Evolutionary conservation across 2,888 invertebrate species (phyloP).

Genomic region (Pemphredon lugubris): DNA sequence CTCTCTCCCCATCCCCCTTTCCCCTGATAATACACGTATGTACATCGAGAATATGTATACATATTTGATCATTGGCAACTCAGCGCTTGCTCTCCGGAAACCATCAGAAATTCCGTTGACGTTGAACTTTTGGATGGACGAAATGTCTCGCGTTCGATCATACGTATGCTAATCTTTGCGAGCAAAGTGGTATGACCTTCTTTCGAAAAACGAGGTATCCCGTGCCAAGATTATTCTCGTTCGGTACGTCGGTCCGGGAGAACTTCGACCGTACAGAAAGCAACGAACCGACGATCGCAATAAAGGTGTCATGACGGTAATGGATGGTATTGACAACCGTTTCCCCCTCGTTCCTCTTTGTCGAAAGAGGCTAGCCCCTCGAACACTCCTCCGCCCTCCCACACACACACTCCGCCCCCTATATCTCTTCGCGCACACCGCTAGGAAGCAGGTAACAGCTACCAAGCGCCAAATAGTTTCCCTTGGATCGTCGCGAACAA

Average conservation of each 20-base stretch:
- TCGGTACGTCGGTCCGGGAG: constrained; percentile 27
- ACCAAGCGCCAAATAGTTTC: constrained; percentile 62
- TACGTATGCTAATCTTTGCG: constrained; percentile 27
- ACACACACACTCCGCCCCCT: neutral
- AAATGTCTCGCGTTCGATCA: constrained; percentile 27
- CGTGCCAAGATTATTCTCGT: constrained; percentile 27
- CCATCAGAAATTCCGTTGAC: constrained; percentile 42
- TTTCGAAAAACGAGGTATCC: constrained; percentile 16
- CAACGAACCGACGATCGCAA: constrained; percentile 49
- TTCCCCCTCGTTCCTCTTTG: constrained; percentile 22
- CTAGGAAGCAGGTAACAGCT: constrained; percentile 51
- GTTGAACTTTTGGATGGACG: constrained; percentile 31
- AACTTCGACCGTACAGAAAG: constrained; percentile 41
- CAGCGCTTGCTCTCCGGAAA: too few relatives aligned
- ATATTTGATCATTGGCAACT: too few relatives aligned
- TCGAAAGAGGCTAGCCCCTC: constrained; percentile 4
- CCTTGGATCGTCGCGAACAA: constrained; percentile 61
- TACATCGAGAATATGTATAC: too few relatives aligned
- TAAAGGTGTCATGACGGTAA: constrained; percentile 62
- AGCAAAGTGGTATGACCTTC: constrained; percentile 28
- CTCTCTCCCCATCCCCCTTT: too few relatives aligned
- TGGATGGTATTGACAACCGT: constrained; percentile 64
- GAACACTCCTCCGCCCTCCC: neutral
- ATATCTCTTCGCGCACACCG: constrained; percentile 2
- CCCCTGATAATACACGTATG: too few relatives aligned